Evolutionary conservation across 2,113 vertebrate genomes (phyloP).

Genomic region (Mirounga angustirostris): DNA sequence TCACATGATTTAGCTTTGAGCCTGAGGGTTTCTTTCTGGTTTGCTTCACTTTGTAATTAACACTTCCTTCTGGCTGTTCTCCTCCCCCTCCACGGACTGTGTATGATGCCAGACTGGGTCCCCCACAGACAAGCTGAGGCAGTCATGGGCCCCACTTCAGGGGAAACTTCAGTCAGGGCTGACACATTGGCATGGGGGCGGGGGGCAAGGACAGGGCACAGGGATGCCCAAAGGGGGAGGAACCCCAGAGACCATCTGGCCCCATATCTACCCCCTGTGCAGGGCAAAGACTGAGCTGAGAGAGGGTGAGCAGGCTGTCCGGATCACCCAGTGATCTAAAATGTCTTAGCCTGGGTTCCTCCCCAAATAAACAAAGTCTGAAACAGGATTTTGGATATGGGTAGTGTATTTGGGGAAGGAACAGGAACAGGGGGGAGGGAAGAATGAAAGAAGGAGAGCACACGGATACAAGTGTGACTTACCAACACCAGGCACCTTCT

Average conservation of each 20-base stretch:
- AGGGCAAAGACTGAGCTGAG: not conserved
- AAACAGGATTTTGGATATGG: not conserved
- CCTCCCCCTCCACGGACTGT: not conserved
- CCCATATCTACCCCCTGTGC: no score
- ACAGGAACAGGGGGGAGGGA: not conserved
- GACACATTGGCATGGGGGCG: not conserved
- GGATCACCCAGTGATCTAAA: not conserved
- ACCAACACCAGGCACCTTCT: not conserved
- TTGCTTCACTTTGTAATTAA: conserved; percentile 52
- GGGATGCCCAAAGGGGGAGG: not conserved
- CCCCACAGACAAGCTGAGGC: not conserved
- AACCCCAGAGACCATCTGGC: not conserved
- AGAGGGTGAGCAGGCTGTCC: not conserved
- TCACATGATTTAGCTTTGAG: not conserved
- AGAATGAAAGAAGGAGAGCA: not conserved
- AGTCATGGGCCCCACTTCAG: rapidly evolving
- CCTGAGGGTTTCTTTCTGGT: not conserved
- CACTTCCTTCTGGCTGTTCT: not conserved
- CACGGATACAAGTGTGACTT: no score
- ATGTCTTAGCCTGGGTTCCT: not conserved
- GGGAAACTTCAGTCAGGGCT: not conserved
- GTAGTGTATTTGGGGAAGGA: not conserved
- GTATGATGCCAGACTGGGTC: not conserved
- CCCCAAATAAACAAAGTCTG: not conserved
- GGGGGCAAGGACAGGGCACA: not conserved